These are phyloP conservation scores for Luperina testacea DNA, from an alignment of 2,888 invertebrate species.

Conservation along the genomic window DNA sequence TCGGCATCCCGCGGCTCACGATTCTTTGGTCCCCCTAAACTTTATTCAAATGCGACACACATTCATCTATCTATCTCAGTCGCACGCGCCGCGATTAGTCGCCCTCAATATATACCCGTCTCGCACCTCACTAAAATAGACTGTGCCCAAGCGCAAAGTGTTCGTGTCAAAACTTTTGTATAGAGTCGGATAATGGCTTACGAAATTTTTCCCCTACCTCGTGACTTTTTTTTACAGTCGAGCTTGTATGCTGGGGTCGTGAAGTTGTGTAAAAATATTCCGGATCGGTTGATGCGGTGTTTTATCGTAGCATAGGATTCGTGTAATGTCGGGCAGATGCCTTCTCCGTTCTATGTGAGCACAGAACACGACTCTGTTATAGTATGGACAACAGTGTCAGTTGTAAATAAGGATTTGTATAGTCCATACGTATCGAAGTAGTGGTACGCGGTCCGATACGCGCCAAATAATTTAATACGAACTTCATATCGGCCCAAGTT, in stretches of 20 bases:
- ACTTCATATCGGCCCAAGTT: slow-evolving; percentile 73
- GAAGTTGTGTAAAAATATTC: slow-evolving; percentile 87
- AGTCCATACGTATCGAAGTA: slow-evolving; percentile 88
- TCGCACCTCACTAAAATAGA: slow-evolving; percentile 89
- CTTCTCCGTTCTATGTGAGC: slow-evolving; percentile 84
- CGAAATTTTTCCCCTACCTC: slow-evolving; percentile 90
- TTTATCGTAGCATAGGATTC: slow-evolving; percentile 80
- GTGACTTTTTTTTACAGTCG: slow-evolving; percentile 89
- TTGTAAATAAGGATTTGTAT: slow-evolving; percentile 90
- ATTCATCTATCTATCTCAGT: slow-evolving; percentile 85
- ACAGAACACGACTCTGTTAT: slow-evolving; percentile 83
- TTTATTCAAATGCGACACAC: slow-evolving; percentile 89
- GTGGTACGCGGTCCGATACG: slow-evolving; percentile 79
- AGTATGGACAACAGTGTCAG: slow-evolving; percentile 89
- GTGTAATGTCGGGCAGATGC: slow-evolving; percentile 82
- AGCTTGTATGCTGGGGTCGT: slow-evolving; percentile 86
- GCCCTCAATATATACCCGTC: slow-evolving; percentile 80
- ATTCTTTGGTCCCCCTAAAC: slow-evolving; percentile 89
- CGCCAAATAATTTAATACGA: slow-evolving; percentile 74
- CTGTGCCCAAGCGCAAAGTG: slow-evolving; percentile 90
- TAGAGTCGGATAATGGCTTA: slow-evolving; percentile 88
- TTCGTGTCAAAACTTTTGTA: slow-evolving; percentile 90
- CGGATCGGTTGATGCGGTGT: slow-evolving; percentile 82
- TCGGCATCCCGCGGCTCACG: slow-evolving; percentile 88
- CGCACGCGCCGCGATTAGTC: slow-evolving; percentile 78